phyloP scores from a whole-genome alignment of 2,113 vertebrate species.

The Aldabrachelys gigantea region DNA sequence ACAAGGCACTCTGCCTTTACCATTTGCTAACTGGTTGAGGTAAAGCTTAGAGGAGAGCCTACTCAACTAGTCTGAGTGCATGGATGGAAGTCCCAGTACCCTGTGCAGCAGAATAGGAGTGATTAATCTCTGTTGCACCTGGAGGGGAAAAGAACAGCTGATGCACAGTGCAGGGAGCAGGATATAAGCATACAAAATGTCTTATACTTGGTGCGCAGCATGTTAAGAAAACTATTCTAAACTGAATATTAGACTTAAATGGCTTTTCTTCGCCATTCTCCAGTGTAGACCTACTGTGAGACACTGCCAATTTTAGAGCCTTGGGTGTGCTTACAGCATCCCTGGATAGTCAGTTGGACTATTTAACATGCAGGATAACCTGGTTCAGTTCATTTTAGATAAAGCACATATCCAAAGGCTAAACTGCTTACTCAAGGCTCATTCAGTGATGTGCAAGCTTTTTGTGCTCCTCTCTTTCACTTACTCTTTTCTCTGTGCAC shows the following conservation, averaged over 20 bases:
- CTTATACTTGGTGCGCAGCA: neutral
- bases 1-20: neutral
- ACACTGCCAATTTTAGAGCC: neutral
- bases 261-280: neutral
- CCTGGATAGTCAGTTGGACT: neutral
- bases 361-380: neutral
- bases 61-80: neutral
- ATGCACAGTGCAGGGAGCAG: neutral
- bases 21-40: fast-evolving
- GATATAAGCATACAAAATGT: neutral
- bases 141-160: neutral
- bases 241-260: neutral
- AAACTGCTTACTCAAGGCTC: neutral
- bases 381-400: neutral
- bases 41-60: neutral
- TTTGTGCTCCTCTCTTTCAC: neutral
- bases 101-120: too few relatives aligned
- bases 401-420: neutral
- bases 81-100: neutral
- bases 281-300: neutral
- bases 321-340: neutral
- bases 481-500: neutral
- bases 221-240: too few relatives aligned
- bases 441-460: neutral
- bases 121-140: neutral